Evolutionary conservation across 1,140 invertebrate genomes (phyloP).

Genomic region (Tribolium madens): DNA sequence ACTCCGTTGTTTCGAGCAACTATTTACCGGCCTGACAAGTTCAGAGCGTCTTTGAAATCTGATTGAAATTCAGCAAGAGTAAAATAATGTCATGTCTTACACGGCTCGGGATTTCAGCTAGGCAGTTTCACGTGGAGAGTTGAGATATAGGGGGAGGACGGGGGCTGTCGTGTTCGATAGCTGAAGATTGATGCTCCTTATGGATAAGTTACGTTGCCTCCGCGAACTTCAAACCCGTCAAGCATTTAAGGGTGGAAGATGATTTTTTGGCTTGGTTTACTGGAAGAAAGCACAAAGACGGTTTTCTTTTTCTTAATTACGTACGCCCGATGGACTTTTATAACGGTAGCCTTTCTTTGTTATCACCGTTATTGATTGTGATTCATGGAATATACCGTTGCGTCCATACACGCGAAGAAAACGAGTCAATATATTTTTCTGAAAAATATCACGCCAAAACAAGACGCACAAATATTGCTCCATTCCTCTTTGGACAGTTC

Average conservation of each 20-base stretch:
- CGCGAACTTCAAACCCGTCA: conserved; percentile 33
- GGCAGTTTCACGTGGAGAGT: conserved; percentile 45
- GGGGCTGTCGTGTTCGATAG: conserved; percentile 60
- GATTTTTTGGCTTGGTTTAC: conserved; percentile 2
- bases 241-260: conserved; percentile 10
- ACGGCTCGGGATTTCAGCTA: conserved; percentile 49
- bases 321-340: conserved; percentile 27
- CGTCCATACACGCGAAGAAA: background rate
- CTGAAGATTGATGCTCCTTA: conserved; percentile 62
- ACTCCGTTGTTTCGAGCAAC: conserved; percentile 45
- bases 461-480: conserved; percentile 31
- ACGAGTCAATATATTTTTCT: conserved; percentile 29
- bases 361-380: conserved; percentile 12
- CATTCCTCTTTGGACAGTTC: conserved; percentile 50
- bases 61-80: conserved; percentile 61
- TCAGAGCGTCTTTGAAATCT: conserved; percentile 56
- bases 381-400: background rate
- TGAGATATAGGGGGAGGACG: conserved; percentile 24
- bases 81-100: conserved; percentile 60
- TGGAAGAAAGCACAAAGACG: conserved; percentile 5
- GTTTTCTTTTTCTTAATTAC: conserved; percentile 27
- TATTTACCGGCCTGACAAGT: conserved; percentile 57
- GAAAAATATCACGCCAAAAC: conserved; percentile 30
- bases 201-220: conserved; percentile 57
- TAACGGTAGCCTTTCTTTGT: background rate